Evolutionary conservation across 2,888 invertebrate species (phyloP).

Genomic region (Chrysolina haemoptera): DNA sequence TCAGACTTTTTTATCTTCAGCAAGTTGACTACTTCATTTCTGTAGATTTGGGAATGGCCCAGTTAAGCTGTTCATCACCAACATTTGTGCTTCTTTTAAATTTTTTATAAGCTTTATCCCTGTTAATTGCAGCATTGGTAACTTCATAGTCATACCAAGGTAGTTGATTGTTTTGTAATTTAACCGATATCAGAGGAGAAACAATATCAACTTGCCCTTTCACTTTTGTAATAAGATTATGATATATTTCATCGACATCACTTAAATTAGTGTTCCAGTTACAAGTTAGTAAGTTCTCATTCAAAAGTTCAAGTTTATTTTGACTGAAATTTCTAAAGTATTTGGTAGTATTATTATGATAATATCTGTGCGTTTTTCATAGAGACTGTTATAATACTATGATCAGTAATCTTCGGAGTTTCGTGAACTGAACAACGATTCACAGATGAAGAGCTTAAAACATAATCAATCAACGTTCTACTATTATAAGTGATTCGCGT

Average conservation of each 20-base stretch:
- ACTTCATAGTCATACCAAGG: no score
- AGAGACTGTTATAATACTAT: conserved; percentile 24
- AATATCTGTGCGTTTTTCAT: conserved; percentile 7
- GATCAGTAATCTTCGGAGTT: conserved; percentile 23
- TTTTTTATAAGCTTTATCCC: no score
- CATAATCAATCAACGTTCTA: conserved; percentile 24
- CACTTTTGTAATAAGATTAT: not conserved
- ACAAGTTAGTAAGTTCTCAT: conserved; percentile 1
- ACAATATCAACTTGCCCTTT: not conserved
- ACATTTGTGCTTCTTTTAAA: no score
- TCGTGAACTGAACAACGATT: conserved; percentile 10
- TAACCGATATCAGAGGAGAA: not conserved
- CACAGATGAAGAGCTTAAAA: conserved; percentile 10
- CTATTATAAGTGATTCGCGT: conserved; percentile 12
- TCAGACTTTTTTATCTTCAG: no score
- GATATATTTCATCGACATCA: conserved; percentile 8
- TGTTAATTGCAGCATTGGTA: no score
- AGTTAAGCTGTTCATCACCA: no score
- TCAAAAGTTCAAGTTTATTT: conserved; percentile 13
- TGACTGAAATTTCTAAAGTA: conserved; percentile 13
- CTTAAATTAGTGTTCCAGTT: not conserved
- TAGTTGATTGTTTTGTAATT: not conserved
- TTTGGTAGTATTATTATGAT: conserved; percentile 18
- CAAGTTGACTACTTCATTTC: no score
- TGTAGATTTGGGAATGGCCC: no score